Evolutionary conservation across 2,888 invertebrate genomes (phyloP).

Genomic region (Pristionchus mayeri): DNA sequence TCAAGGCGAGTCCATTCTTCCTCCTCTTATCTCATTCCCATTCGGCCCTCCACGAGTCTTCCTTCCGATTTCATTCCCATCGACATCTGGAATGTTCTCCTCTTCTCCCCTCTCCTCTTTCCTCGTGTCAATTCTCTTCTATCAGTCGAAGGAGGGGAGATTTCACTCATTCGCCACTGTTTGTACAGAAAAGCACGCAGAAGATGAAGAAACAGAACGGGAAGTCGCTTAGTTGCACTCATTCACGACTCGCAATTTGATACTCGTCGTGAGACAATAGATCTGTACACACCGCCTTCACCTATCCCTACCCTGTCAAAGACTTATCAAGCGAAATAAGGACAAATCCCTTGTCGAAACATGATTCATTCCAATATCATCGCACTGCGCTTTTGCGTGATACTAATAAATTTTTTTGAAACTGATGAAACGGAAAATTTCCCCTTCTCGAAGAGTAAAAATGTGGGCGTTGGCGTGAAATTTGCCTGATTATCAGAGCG

Average conservation of each 20-base stretch:
- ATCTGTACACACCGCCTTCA: background rate
- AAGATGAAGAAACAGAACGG: constrained; percentile 41
- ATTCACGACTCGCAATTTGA: background rate
- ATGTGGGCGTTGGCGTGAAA: no score
- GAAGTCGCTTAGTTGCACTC: constrained; percentile 16
- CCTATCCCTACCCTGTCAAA: background rate
- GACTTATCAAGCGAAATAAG: background rate
- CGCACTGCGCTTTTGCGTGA: background rate
- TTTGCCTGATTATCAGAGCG: no score
- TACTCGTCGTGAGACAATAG: background rate
- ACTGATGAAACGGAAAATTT: background rate
- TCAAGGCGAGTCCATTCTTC: constrained; percentile 45
- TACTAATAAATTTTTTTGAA: background rate
- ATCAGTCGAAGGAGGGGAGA: constrained; percentile 45
- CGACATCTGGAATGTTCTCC: constrained; percentile 47
- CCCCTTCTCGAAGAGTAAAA: no score
- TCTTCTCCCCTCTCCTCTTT: constrained; percentile 13
- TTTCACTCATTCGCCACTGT: constrained; percentile 43
- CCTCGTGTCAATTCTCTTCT: constrained; percentile 42
- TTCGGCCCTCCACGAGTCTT: background rate
- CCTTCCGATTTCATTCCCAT: constrained; percentile 37
- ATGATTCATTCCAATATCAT: background rate
- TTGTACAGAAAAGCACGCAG: constrained; percentile 44
- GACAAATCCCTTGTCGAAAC: background rate
- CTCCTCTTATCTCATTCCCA: constrained; percentile 31